Evolutionary conservation across 2,888 invertebrate species (phyloP).

Genomic region (Anorthoa munda): DNA sequence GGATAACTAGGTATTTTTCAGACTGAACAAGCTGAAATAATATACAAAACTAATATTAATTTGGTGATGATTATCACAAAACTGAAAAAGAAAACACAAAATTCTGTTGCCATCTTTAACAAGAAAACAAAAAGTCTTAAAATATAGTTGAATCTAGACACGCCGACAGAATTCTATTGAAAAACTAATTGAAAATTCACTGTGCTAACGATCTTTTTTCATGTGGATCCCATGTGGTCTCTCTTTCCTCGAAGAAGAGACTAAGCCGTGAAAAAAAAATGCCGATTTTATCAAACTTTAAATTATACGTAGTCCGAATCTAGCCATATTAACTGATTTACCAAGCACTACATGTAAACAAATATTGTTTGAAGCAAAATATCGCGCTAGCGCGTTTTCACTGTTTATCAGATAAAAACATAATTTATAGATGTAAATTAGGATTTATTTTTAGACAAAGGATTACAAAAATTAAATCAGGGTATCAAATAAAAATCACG

Average conservation of each 20-base stretch:
- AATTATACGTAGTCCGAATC: background rate
- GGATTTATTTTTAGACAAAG: slow-evolving; percentile 36
- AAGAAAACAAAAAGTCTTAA: background rate
- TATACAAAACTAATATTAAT: background rate
- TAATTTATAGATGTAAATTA: slow-evolving; percentile 26
- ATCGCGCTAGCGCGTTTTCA: slow-evolving; percentile 49
- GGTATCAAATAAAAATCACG: slow-evolving; percentile 30
- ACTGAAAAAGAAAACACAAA: background rate
- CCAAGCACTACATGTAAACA: slow-evolving; percentile 33
- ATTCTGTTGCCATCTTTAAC: background rate
- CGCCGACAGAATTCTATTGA: background rate
- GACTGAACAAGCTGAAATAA: background rate
- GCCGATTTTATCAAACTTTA: background rate
- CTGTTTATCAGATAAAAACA: slow-evolving; percentile 49
- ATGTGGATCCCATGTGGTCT: background rate
- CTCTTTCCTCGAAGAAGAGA: too few species aligned
- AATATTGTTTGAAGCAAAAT: slow-evolving; percentile 35
- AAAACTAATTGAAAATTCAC: too few species aligned
- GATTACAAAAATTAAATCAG: slow-evolving; percentile 30
- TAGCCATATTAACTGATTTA: slow-evolving; percentile 12
- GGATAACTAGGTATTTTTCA: background rate
- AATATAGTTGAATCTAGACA: background rate
- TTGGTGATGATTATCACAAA: background rate
- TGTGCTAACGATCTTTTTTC: background rate
- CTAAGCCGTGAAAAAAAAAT: background rate